phyloP scores from a whole-genome alignment of 2,113 vertebrate species.

The Columba janthina region DNA sequence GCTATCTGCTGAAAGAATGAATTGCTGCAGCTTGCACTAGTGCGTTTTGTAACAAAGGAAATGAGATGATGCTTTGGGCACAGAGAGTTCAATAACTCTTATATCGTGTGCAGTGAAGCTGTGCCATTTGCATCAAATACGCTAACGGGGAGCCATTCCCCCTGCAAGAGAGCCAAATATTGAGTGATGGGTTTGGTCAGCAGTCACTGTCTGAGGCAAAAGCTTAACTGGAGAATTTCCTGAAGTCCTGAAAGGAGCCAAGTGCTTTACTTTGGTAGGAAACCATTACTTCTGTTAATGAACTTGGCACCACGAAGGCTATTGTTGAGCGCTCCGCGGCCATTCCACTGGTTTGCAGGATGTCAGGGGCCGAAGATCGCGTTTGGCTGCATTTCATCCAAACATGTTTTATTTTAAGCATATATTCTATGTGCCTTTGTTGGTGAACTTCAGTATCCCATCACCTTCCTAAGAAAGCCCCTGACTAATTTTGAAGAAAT shows the following conservation, averaged over 20 bases:
- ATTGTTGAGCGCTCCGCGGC: background rate
- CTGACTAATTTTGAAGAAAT: background rate
- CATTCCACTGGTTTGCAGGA: background rate
- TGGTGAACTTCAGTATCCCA: background rate
- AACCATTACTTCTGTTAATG: background rate
- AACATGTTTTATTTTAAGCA: background rate
- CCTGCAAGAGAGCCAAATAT: background rate
- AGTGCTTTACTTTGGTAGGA: background rate
- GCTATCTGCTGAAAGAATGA: background rate
- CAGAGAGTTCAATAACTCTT: background rate
- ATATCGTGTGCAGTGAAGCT: background rate
- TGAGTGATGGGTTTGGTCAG: background rate
- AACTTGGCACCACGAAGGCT: background rate
- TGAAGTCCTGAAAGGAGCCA: background rate
- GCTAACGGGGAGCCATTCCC: background rate
- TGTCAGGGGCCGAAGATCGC: background rate
- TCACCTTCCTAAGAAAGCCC: constrained; percentile 1
- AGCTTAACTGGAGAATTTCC: background rate
- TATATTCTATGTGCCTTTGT: background rate
- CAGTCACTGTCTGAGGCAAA: background rate
- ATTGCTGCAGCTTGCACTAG: background rate
- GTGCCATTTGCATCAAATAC: background rate
- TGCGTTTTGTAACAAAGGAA: background rate
- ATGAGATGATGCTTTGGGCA: background rate
- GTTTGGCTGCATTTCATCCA: background rate